Percentiles rank a stretch among this genome's conserved stretches.
Evolutionary conservation across 1,140 invertebrate genomes (phyloP).

Genomic region (Chelonus insularis): DNA sequence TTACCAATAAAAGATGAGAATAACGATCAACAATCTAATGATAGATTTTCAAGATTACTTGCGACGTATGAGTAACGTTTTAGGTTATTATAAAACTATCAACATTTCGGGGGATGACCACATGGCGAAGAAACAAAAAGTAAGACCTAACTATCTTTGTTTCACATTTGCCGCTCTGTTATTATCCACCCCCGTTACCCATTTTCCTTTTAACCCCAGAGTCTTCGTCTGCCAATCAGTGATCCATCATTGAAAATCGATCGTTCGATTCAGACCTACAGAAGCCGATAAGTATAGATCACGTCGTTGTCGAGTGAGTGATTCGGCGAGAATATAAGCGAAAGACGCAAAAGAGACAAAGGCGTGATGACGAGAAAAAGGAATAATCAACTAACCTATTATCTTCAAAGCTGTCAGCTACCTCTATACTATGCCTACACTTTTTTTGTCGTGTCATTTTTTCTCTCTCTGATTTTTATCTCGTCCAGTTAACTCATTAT

Average conservation of each 20-base stretch:
- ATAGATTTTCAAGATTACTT: too few relatives aligned
- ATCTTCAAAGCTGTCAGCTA: constrained; percentile 4
- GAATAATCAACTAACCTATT: neutral
- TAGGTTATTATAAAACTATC: constrained; percentile 56
- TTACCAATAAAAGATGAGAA: too few relatives aligned
- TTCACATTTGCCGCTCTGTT: constrained; percentile 51
- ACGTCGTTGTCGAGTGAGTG: constrained; percentile 39
- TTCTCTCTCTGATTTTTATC: neutral
- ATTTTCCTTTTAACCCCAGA: constrained; percentile 55
- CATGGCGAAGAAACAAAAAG: constrained; percentile 47
- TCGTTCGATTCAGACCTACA: constrained; percentile 34
- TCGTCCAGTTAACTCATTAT: constrained; percentile 33
- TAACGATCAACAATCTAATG: too few relatives aligned
- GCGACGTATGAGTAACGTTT: constrained; percentile 35
- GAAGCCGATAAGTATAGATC: constrained; percentile 53
- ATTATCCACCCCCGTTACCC: constrained; percentile 58
- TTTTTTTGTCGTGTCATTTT: constrained; percentile 38
- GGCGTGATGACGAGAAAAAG: neutral
- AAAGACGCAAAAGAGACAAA: neutral
- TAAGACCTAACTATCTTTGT: constrained; percentile 40
- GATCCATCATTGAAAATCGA: constrained; percentile 53
- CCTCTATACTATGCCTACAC: constrained; percentile 16
- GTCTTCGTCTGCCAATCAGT: constrained; percentile 51
- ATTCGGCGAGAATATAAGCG: constrained; percentile 21
- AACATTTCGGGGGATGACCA: constrained; percentile 46